Evolutionary conservation across 2,888 invertebrate genomes (phyloP).

Genomic region (Ditylenchus weischeri): DNA sequence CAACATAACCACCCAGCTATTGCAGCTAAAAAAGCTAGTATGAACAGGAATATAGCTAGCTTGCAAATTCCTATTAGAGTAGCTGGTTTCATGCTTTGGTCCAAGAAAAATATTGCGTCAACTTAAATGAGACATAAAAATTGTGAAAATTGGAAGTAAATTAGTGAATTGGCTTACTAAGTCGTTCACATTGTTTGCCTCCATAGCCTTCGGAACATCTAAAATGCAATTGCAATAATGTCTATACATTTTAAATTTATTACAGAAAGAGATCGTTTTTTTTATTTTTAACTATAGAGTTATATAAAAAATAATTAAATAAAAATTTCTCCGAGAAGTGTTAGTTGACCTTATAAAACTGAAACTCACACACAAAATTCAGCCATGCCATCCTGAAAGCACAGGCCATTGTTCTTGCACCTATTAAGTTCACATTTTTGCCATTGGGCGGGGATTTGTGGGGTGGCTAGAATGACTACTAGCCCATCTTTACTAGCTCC

Average conservation of each 20-base stretch:
- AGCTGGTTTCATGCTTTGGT: not conserved
- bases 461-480: not conserved
- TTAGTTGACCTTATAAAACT: not conserved
- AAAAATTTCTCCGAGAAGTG: no score
- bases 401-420: not conserved
- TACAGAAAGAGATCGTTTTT: no score
- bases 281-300: no score
- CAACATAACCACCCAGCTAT: not conserved
- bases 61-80: no score
- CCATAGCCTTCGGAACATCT: conserved; percentile 7
- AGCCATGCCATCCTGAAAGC: conserved; percentile 4
- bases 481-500: not conserved
- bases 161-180: not conserved
- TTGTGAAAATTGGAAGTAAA: no score
- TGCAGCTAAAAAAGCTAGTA: not conserved
- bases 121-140: conserved; percentile 1
- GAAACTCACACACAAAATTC: not conserved
- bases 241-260: not conserved
- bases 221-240: not conserved
- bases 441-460: not conserved
- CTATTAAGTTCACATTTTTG: not conserved
- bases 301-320: no score
- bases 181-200: conserved; percentile 3
- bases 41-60: not conserved
- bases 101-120: not conserved